phyloP scores from a whole-genome alignment of 92 coral and sea anemone genomes.

The Pocillopora grandis region DNA sequence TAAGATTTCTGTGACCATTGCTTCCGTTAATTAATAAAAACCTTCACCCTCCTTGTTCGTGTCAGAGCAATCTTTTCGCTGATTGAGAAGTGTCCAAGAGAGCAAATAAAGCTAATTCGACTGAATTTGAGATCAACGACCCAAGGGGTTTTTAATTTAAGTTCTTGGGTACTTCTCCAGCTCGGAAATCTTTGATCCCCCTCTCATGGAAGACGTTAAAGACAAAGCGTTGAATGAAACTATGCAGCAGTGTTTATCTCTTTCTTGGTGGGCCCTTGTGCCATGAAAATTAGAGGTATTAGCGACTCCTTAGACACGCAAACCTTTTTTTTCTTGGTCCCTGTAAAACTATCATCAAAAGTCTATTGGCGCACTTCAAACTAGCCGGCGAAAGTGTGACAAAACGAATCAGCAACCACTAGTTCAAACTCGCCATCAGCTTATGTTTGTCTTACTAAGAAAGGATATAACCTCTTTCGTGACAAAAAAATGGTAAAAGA shows the following conservation, averaged over 20 bases:
- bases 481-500: no score
- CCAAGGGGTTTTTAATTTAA: no score
- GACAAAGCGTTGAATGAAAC: neutral
- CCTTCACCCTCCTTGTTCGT: no score
- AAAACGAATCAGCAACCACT: no score
- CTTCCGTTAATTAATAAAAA: no score
- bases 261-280: neutral
- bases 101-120: no score
- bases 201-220: neutral
- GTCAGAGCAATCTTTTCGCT: no score
- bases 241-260: neutral
- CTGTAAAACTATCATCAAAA: neutral
- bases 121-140: no score
- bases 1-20: neutral
- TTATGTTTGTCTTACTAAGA: no score
- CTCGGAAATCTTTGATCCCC: neutral
- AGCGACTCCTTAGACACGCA: neutral
- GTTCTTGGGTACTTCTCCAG: neutral
- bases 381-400: neutral
- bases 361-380: neutral
- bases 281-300: neutral
- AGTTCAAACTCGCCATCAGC: no score
- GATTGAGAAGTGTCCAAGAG: no score
- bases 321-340: neutral
- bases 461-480: no score